phyloP scores from a whole-genome alignment of 2,797 vertebrate genomes.

The Thalassophryne amazonica region DNA sequence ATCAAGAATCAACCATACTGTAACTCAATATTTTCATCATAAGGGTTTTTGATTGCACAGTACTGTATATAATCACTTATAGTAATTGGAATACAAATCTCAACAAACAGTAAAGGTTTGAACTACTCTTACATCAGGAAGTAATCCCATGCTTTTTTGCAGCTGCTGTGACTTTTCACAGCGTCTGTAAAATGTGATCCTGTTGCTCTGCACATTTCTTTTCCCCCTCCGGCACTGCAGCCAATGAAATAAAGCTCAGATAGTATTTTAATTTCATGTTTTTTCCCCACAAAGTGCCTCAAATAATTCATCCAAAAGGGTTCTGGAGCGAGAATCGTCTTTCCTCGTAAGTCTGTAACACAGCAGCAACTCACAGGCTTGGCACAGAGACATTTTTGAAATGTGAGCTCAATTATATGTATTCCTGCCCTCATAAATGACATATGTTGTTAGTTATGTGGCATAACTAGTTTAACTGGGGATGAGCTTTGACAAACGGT shows the following conservation, averaged over 20 bases:
- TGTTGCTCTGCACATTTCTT: conserved; percentile 15
- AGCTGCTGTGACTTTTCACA: conserved; percentile 5
- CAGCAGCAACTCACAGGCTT: conserved; percentile 37
- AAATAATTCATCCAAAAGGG: conserved; percentile 45
- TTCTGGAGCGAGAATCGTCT: conserved; percentile 27
- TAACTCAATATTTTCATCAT: too few species aligned
- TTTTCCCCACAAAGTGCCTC: conserved; percentile 38
- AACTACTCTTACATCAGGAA: background rate
- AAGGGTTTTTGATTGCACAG: too few species aligned
- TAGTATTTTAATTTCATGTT: conserved; percentile 40
- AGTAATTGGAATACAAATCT: too few species aligned
- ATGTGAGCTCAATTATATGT: conserved; percentile 50
- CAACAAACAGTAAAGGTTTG: too few species aligned
- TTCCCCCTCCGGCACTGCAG: conserved; percentile 21
- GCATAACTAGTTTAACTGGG: conserved; percentile 18
- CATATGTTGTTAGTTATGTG: conserved; percentile 47
- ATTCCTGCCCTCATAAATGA: conserved; percentile 51
- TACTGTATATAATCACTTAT: too few species aligned
- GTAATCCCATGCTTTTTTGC: background rate
- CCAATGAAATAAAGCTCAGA: conserved; percentile 37
- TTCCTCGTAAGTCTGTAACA: conserved; percentile 33
- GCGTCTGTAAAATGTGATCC: conserved; percentile 6
- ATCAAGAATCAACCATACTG: too few species aligned
- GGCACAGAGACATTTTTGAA: conserved; percentile 47
- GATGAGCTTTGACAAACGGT: conserved; percentile 23